phyloP scores from a whole-genome alignment of 2,113 vertebrate genomes.

The Macquaria ambigua region DNA sequence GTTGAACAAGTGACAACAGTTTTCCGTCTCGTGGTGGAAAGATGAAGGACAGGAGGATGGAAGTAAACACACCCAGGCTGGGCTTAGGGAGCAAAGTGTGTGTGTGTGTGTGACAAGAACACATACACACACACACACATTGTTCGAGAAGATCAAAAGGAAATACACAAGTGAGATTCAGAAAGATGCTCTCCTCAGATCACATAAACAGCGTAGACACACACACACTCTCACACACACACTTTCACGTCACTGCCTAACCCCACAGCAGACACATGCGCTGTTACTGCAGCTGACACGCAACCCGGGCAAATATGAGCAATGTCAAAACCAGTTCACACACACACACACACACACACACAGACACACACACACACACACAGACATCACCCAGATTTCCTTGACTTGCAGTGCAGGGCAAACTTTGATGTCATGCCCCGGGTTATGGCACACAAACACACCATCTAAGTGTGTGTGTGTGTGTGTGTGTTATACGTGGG shows the following conservation, averaged over 20 bases:
- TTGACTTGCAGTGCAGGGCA: conserved; percentile 23
- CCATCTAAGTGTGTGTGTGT: not conserved
- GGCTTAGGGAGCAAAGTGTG: conserved; percentile 36
- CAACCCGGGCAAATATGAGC: conserved; percentile 49
- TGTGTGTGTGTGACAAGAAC: not conserved
- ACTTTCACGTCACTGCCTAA: conserved; percentile 43
- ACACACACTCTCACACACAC: conserved; percentile 38
- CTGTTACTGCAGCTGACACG: conserved; percentile 46
- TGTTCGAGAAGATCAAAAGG: not conserved
- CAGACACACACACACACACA: not conserved
- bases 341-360: conserved; percentile 10
- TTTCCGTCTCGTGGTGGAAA: conserved; percentile 56
- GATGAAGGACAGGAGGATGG: conserved; percentile 45
- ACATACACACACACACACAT: not conserved
- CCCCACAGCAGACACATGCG: conserved; percentile 54
- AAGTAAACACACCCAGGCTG: conserved; percentile 55
- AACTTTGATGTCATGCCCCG: conserved; percentile 63
- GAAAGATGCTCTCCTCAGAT: conserved; percentile 17
- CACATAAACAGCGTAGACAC: not conserved
- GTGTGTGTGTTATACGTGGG: conserved; percentile 2
- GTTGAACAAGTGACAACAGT: conserved; percentile 68
- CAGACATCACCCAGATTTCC: conserved; percentile 2
- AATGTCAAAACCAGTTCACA: conserved; percentile 57
- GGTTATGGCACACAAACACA: conserved; percentile 8
- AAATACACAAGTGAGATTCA: conserved; percentile 10